Conservation (phyloP, 2,113 vertebrate genomes). For the Centropus bengalensis region DNA sequence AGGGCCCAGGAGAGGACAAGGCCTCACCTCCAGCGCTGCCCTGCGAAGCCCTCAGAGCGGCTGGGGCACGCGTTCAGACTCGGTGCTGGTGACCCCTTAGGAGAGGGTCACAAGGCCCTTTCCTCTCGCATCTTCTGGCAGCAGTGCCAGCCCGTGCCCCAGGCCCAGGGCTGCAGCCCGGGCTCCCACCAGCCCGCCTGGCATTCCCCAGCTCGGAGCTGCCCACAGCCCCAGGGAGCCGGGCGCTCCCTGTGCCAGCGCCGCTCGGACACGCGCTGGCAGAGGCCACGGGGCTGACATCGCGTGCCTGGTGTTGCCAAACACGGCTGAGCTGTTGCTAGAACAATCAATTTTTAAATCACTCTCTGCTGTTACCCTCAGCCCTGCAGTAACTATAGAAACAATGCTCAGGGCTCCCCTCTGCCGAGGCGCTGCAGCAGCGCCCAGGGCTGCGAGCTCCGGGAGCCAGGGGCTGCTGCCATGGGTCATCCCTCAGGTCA, state of each 20-base stretch:
- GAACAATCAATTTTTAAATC: slow-evolving; percentile 60
- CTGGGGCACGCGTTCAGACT: background rate
- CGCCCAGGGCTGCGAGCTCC: background rate
- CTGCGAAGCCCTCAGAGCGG: background rate
- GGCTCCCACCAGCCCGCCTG: background rate
- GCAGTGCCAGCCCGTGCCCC: background rate
- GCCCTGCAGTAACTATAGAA: slow-evolving; percentile 72
- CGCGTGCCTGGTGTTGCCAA: slow-evolving; percentile 41
- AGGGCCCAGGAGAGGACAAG: fast-evolving
- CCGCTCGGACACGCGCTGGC: background rate
- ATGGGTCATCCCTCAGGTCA: background rate
- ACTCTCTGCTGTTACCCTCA: slow-evolving; percentile 31
- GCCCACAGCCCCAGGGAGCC: background rate
- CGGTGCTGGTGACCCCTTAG: background rate
- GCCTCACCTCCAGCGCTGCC: background rate
- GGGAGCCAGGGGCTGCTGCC: background rate
- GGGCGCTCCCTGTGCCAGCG: fast-evolving
- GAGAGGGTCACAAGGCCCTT: background rate
- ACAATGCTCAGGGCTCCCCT: slow-evolving; percentile 40
- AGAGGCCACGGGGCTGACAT: background rate
- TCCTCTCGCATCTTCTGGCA: background rate
- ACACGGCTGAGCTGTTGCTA: slow-evolving; percentile 27
- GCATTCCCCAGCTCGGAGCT: background rate
- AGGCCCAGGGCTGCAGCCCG: background rate
- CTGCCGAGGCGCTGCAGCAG: slow-evolving; percentile 11